A percentile compares a stretch with the other conserved stretches of the same genome.
These are phyloP conservation scores for Fopius arisanus DNA, from an alignment of 1,140 invertebrate genomes.

Conservation along the genomic window DNA sequence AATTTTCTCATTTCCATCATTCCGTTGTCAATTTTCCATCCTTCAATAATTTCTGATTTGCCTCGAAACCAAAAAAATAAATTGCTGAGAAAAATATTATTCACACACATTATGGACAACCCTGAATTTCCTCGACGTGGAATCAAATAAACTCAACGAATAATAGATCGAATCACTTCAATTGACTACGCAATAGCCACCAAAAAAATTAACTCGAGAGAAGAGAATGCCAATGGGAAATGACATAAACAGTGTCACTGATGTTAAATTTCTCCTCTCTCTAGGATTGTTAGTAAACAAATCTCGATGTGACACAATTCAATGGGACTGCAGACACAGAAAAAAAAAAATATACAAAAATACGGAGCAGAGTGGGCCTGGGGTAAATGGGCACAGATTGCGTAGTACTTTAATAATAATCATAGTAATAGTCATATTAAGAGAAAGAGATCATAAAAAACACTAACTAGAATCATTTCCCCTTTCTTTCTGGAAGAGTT, in stretches of 20 bases:
- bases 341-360: conserved; percentile 61
- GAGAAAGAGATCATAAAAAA: conserved; percentile 67
- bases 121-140: conserved; percentile 45
- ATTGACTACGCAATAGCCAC: conserved; percentile 39
- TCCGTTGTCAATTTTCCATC: neutral
- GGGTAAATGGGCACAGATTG: conserved; percentile 56
- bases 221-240: conserved; percentile 33
- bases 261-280: conserved; percentile 14
- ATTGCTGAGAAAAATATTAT: conserved; percentile 32
- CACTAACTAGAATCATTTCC: conserved; percentile 64
- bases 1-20: conserved; percentile 30
- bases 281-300: neutral
- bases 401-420: conserved; percentile 54
- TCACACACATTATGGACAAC: conserved; percentile 62
- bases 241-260: conserved; percentile 47
- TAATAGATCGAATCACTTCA: conserved; percentile 49
- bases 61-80: conserved; percentile 44
- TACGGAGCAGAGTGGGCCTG: neutral
- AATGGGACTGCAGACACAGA: conserved; percentile 29
- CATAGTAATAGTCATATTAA: conserved; percentile 54
- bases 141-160: conserved; percentile 40
- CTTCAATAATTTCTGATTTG: too few relatives aligned
- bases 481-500: conserved; percentile 58
- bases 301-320: neutral
- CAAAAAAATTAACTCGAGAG: conserved; percentile 26